Base-by-base conservation (phyloP, 2,797 vertebrate species). In the Brachyrhaphis roseni region DNA sequence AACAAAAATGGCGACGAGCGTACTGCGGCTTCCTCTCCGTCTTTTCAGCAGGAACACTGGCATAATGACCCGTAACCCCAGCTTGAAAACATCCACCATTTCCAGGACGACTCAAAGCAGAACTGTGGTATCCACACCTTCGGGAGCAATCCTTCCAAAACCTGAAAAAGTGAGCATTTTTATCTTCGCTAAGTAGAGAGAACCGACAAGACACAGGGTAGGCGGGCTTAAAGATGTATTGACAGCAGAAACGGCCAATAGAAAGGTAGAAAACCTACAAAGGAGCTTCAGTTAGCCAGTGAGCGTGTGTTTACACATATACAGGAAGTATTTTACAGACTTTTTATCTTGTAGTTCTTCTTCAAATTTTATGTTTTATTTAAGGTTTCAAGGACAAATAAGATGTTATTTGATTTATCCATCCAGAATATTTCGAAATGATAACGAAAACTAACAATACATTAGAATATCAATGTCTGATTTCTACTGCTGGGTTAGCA, bases 121-220 rank as follows among this genome's bases (percentile, higher is more conserved):
- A 81, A 92, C 85, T 2, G 94, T 84, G 18, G 96, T 97, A 13
- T 95, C 95, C 46, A 95, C 97, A 28, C 81, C 94, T 55, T 96
- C 96, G 12, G 98, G 98, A 0, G 96, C 95, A 83, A 95, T 99
- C 75, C 92, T 97, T 53, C 97, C 98, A 0, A 98, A 97, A 85
- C 98, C 98, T 0, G 94, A 95, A 62, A 98, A 98, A 96, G 98
- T 98, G 90, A 95, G 97, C 94, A 15, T 86, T 86, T 23, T 83
- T 71, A 8, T 39, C 8, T 5, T 26, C 1, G 5, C 1, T 31
- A 45, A 45, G 10, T 47, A 2, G 23, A 31, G 36, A 5, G 31
- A 36, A 36, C 20, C 26, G 39, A 87, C 23, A 1, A 11, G 49
- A 84, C 79, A 77, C 4, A 23, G 43, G 73, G 55, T 86, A 39